phyloP scores from a whole-genome alignment of 2,113 vertebrate genomes.

The Oreotrochilus melanogaster region DNA sequence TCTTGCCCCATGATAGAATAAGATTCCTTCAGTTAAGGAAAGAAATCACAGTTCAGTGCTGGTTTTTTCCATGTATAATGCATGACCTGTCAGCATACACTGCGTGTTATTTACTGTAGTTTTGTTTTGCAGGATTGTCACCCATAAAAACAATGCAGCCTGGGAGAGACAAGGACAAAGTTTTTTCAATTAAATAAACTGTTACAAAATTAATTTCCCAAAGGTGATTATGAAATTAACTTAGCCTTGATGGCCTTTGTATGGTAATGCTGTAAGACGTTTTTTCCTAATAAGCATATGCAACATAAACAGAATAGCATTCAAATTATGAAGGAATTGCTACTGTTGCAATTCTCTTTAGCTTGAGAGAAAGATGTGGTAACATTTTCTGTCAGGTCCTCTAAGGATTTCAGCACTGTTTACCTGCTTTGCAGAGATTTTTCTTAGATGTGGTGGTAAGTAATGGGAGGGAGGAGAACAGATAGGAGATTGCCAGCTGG shows the following conservation, averaged over 20 bases:
- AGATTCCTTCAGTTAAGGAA: background rate
- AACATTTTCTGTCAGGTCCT: background rate
- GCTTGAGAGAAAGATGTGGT: background rate
- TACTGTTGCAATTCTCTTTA: background rate
- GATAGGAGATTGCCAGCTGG: background rate
- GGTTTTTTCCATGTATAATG: background rate
- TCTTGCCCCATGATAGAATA: background rate
- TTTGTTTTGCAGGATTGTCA: background rate
- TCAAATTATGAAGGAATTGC: background rate
- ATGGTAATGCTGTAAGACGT: background rate
- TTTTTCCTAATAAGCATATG: background rate
- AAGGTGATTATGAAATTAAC: background rate
- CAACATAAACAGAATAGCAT: background rate
- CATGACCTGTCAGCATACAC: background rate
- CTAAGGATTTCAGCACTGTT: background rate
- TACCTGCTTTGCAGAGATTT: background rate
- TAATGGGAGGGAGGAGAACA: background rate
- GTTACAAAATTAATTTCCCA: background rate
- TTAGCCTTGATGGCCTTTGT: background rate
- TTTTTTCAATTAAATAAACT: background rate
- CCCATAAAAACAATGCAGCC: background rate
- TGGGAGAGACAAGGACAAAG: background rate
- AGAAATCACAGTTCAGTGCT: background rate
- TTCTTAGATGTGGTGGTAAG: background rate
- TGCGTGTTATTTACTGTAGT: fast-evolving